Evolutionary conservation across 2,888 invertebrate species (phyloP), one percentile per base, ranked within the genome.

Genomic region (Hyppa rectilinea): DNA sequence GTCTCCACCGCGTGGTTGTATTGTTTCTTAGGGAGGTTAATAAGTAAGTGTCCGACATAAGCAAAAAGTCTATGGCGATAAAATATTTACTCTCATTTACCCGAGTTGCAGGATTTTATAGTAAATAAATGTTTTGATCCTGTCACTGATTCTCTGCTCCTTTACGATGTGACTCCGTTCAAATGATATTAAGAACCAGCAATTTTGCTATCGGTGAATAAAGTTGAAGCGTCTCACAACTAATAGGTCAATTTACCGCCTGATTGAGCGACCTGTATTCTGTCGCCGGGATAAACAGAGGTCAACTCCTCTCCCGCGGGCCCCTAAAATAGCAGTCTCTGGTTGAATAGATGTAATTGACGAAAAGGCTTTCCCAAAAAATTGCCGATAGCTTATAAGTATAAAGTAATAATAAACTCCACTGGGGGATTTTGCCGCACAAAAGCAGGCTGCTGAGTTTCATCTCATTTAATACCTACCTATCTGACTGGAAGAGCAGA

Each of bases 11-110:
- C 80, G 71, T 80, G 80, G 76, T 81, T 81, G 87, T 91, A 91
- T 92, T 91, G 92, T 92, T 92, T 92, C 91, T 91, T 90, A 85
- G 82, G 88, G 88, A 85, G 79, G 71, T 74, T n/a, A 40, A 10
- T 43, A 10, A 12, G 12, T 34, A 36, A 55, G 66, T 49, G 40
- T 29, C 56, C 40, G 34, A 49, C n/a, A 45, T 43, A 58, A 20
- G 34, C 14, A 26, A 10, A 43, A 52, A 31, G 17, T 29, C 23
- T 40, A 10, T 23, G 31, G 45, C 14, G 14, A 68, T 52, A 64
- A 26, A 6, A 23, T 17, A 50, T 40, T 17, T 10, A 26, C 1
- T n/a, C 2, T n/a, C 9, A 56, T 38, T 20, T 23, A 6, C 20
- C 38, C 7, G 20, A 47, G 36, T 34, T n/a, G 34, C 56, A 17